These are phyloP conservation scores for Pluvialis apricaria DNA, from an alignment of 2,113 vertebrate species.

Conservation along the genomic window DNA sequence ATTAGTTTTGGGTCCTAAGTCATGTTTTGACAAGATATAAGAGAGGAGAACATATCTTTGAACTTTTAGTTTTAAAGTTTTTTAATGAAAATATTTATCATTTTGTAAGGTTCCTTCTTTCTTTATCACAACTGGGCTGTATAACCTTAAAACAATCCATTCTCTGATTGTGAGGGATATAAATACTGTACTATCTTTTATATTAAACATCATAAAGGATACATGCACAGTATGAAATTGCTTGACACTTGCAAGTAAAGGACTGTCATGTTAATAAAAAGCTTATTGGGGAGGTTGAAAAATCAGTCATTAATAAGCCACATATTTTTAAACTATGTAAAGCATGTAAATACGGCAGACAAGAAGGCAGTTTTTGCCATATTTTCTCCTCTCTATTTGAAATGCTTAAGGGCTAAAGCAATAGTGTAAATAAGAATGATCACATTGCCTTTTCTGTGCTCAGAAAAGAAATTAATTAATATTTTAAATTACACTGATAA, in stretches of 20 bases:
- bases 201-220: slow-evolving; percentile 72
- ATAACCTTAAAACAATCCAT: slow-evolving; percentile 79
- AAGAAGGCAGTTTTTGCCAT: slow-evolving; percentile 45
- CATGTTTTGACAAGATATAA: slow-evolving; percentile 92
- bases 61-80: slow-evolving; percentile 86
- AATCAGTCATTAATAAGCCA: slow-evolving; percentile 74
- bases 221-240: neutral
- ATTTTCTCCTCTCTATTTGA: slow-evolving; percentile 51
- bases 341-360: slow-evolving; percentile 69
- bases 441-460: neutral
- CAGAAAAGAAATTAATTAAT: neutral
- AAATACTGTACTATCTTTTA: slow-evolving; percentile 76
- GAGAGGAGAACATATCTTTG: slow-evolving; percentile 75
- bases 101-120: slow-evolving; percentile 78
- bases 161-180: slow-evolving; percentile 73
- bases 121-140: slow-evolving; percentile 71
- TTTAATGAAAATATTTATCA: slow-evolving; percentile 87
- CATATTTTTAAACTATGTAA: slow-evolving; percentile 75
- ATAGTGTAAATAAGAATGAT: neutral
- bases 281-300: slow-evolving; percentile 66
- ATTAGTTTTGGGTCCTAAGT: slow-evolving; percentile 97
- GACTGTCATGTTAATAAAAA: slow-evolving; percentile 71
- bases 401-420: slow-evolving; percentile 27
- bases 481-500: neutral
- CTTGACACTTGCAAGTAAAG: slow-evolving; percentile 61